Conservation (phyloP, 2,113 vertebrate genomes). For the Gulo gulo region DNA sequence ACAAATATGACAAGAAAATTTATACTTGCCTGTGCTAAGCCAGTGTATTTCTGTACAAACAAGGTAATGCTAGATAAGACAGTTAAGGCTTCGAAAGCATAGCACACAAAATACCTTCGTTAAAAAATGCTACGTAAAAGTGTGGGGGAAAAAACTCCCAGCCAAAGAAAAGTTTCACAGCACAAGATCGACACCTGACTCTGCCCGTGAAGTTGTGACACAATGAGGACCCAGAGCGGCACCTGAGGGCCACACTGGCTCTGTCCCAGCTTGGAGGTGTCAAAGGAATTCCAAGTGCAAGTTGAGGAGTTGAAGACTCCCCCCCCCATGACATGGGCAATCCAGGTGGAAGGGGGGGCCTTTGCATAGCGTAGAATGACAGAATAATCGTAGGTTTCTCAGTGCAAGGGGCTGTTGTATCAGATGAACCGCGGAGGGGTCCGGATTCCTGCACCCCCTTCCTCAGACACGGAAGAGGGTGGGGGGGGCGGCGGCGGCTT, state of each 20-base stretch:
- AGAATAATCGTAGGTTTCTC: neutral
- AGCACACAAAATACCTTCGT: neutral
- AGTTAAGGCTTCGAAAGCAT: slow-evolving; percentile 5
- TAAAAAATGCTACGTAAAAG: slow-evolving; percentile 21
- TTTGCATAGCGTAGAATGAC: neutral
- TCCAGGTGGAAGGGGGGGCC: fast-evolving
- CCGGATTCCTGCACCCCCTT: too few species aligned
- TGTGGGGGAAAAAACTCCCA: neutral
- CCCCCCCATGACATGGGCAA: neutral
- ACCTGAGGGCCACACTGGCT: neutral
- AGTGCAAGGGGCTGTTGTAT: neutral
- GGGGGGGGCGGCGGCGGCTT: neutral
- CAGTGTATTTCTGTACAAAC: neutral
- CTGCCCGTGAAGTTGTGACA: neutral
- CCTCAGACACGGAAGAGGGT: fast-evolving
- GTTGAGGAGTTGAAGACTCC: neutral
- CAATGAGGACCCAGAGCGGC: neutral
- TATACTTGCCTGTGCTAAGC: neutral
- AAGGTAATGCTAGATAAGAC: neutral
- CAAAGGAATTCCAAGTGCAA: neutral
- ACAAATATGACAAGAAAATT: neutral
- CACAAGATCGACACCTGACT: neutral
- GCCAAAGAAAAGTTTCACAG: neutral
- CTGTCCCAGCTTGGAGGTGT: neutral
- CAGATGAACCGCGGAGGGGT: neutral